Base-by-base conservation (phyloP, 1,140 invertebrate genomes). In the Zaprionus gabonicus region DNA sequence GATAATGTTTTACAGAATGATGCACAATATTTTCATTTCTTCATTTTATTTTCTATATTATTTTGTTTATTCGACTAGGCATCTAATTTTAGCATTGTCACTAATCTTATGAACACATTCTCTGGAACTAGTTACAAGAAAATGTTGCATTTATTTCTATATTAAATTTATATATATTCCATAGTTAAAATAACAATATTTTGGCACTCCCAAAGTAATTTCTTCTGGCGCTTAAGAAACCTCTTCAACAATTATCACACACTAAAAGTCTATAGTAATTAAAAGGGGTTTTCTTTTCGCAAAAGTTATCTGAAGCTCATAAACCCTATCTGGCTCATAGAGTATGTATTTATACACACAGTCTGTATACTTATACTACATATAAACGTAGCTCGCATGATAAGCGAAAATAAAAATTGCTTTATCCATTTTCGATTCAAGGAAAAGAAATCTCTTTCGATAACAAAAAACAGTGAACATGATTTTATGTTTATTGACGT, bases 401-500 rank as follows among this genome's bases (percentile, higher is more conserved):
- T 69, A 60, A 69, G 67, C 31, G 2, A 27, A 17, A 31, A 49
- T 28, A 56, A 28, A 67, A 34, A 38, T 64, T 36, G 53, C 55
- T 64, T 66, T 56, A 58, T 38, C 15, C 55, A 41, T 23, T 67
- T 67, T 49, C 53, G 58, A 34, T 67, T 58, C 65, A 15, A 4
- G 15, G 65, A 31, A 58, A 49, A 12, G 23, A 58, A 58, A 58
- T 57, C 55, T 57, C 25, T 67, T 57, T 67, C 38, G 65, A 67
- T 67, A 67, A 67, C 25, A 51, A n/a, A 20, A 67, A 67, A 58
- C 55, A 20, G 55, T 67, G 65, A 67, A 58, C 27, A 49, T 25
- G 28, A 67, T 15, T 57, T 20, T 67, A 34, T 25, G 44, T 20
- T 67, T 57, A 58, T 67, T 67, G n/a, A 12, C 20, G 38, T 4